These are phyloP conservation scores for Albula goreensis DNA, from an alignment of 2,113 vertebrate species.

Conservation along the genomic window DNA sequence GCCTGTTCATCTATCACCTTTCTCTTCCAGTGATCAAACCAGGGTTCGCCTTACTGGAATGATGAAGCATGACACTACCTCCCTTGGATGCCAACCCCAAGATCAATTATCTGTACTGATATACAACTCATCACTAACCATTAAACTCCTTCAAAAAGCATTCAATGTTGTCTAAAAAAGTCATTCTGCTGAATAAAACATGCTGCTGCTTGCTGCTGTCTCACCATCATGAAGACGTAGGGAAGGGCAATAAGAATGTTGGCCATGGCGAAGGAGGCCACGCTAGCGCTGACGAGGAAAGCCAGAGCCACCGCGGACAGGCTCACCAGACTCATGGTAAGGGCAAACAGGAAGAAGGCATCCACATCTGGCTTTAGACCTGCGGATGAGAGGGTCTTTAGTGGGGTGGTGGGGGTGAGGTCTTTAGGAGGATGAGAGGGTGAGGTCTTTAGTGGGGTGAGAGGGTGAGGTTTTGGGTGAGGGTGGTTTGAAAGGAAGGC, in stretches of 20 bases:
- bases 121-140: no score
- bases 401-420: background rate
- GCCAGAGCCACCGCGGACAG: conserved; percentile 70
- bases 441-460: conserved; percentile 5
- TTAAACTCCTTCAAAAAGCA: no score
- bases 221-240: conserved; percentile 80
- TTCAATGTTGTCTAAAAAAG: no score
- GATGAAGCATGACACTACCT: no score
- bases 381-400: conserved; percentile 30
- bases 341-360: conserved; percentile 65
- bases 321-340: conserved; percentile 72
- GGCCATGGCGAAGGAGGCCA: conserved; percentile 70
- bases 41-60: no score
- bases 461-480: background rate
- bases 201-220: background rate
- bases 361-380: conserved; percentile 63
- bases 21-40: no score
- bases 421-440: background rate
- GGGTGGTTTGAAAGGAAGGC: background rate
- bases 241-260: conserved; percentile 74
- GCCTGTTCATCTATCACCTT: no score
- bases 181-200: no score
- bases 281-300: conserved; percentile 73
- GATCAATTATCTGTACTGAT: no score
- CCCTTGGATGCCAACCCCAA: no score